Evolutionary conservation across 2,113 vertebrate species (phyloP).

Genomic region (Larimichthys polyactis): DNA sequence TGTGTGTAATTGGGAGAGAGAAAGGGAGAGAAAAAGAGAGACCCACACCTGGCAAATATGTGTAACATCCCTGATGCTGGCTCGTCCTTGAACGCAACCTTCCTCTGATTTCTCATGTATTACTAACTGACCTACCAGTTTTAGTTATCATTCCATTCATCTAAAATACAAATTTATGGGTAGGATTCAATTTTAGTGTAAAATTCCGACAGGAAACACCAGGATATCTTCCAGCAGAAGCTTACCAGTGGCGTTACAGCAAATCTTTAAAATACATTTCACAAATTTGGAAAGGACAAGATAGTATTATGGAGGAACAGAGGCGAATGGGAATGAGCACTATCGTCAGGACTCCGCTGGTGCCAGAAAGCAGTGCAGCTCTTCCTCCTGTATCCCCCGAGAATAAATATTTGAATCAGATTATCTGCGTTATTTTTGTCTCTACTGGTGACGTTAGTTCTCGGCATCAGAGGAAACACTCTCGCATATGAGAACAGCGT

Average conservation of each 20-base stretch:
- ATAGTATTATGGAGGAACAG: constrained; percentile 13
- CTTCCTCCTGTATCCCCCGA: constrained; percentile 51
- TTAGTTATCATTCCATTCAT: constrained; percentile 16
- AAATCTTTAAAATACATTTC: constrained; percentile 9
- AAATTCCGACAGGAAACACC: not conserved
- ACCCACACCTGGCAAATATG: constrained; percentile 45
- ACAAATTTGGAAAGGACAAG: constrained; percentile 9
- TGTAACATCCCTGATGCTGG: constrained; percentile 33
- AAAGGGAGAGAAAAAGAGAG: not conserved
- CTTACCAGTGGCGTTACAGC: constrained; percentile 4
- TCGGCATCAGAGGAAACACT: constrained; percentile 46
- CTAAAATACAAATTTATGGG: constrained; percentile 18
- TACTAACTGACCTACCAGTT: constrained; percentile 6
- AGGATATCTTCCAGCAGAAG: not conserved
- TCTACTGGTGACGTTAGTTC: constrained; percentile 58
- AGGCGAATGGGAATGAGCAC: not conserved
- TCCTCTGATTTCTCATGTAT: constrained; percentile 21
- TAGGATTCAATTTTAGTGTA: constrained; percentile 16
- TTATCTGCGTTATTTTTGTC: constrained; percentile 76
- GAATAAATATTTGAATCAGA: constrained; percentile 74
- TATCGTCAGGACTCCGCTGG: constrained; percentile 17
- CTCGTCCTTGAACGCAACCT: constrained; percentile 60
- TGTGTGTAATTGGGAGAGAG: not conserved
- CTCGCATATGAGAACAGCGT: constrained; percentile 27
- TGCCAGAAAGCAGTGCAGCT: constrained; percentile 34